Evolutionary conservation across 1,140 invertebrate species (phyloP), one percentile per base, ranked within the genome.

Genomic region (Sweltsa coloradensis): DNA sequence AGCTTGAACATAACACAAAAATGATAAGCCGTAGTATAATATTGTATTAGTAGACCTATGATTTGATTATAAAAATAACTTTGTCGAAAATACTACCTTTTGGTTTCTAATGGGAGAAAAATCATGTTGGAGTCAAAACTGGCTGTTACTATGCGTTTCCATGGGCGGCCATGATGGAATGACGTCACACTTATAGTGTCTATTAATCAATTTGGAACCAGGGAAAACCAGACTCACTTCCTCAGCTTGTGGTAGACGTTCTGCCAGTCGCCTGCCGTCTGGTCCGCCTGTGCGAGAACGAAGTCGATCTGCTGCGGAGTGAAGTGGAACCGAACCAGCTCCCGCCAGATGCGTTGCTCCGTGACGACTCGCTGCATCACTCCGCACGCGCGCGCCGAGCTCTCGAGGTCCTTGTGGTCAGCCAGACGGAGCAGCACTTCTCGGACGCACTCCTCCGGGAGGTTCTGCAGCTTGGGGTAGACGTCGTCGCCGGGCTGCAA

Each of bases 301-400:
- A 71, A 78, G 56, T 79, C 72, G 21, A 93, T 80, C 72, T 97
- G 92, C 50, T 83, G 76, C 41, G 78, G 74, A 16, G 79, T 83
- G 68, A 97, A 98, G 65, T 98, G 94, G 65, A 93, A 97, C 44
- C 78, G 74, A 34, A 87, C 87, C 26, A 97, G 73, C 60, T 92
- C 83, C 44, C 83, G 75, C 95, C 95, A 98, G 34, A 96, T 82
- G 50, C 88, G 75, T 61, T 88, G 81, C 60, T 97, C 92, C 34
- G 85, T 79, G 19, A 88, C 81, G 7, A 97, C 70, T 24, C 81
- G 73, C 25, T 86, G 79, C 68, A 89, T 81, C 23, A 78, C 71
- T 43, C 68, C 69, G 70, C 81, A 83, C 3, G 85, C 81, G 72
- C 68, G 75, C 54, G 68, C 80, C 5, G 76, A 71, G 39, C 74